These are phyloP conservation scores for Crossaster papposus DNA, from an alignment of 53 echinoderm and acorn worm genomes.

Conservation along the genomic window DNA sequence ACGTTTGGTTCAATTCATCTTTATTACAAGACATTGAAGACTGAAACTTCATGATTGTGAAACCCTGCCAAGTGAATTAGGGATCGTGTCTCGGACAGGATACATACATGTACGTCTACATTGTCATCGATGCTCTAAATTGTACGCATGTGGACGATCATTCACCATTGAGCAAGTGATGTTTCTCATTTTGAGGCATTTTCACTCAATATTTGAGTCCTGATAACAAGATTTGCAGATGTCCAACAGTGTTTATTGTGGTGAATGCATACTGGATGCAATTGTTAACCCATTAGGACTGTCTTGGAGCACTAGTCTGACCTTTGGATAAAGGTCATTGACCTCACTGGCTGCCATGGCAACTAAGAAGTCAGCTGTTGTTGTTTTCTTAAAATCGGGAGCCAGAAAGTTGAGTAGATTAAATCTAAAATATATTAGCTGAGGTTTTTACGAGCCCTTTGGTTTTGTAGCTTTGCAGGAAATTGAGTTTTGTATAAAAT, in stretches of 20 bases:
- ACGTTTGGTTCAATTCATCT: background rate
- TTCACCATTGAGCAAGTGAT: background rate
- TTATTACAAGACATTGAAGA: background rate
- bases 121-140: background rate
- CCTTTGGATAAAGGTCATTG: background rate
- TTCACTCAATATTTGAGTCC: background rate
- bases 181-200: background rate
- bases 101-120: background rate
- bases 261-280: background rate
- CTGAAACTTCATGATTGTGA: background rate
- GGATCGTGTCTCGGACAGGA: background rate
- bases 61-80: background rate
- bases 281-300: background rate
- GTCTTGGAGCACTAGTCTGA: background rate
- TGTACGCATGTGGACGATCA: background rate
- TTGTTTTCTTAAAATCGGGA: constrained; percentile 34
- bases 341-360: constrained; percentile 7
- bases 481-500: background rate
- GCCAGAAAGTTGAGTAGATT: constrained; percentile 17
- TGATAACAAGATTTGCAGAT: background rate
- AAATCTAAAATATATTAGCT: no score
- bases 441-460: background rate
- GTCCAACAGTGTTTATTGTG: background rate
- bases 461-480: background rate
- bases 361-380: constrained; percentile 32